Conservation (phyloP, 30 jellyfish, hydroid and myxozoan genomes). For the Aurelia sp. region DNA sequence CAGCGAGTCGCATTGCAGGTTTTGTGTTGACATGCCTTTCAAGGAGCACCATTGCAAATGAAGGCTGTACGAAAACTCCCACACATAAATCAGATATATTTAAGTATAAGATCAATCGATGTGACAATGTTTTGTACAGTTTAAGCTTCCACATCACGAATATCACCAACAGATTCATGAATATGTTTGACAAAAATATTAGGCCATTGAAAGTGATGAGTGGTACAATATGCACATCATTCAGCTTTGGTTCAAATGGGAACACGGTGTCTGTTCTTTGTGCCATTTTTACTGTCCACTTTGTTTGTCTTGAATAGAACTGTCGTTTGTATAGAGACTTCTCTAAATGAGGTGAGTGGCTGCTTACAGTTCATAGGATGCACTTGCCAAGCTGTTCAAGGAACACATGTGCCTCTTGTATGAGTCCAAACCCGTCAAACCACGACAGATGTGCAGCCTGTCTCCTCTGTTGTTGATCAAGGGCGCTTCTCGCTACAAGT, state of each 20-base stretch:
- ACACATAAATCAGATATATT: neutral
- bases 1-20: neutral
- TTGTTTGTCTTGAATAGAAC: too few species aligned
- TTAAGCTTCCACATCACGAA: neutral
- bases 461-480: too few species aligned
- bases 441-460: too few species aligned
- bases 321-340: too few species aligned
- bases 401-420: too few species aligned
- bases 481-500: too few species aligned
- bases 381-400: too few species aligned
- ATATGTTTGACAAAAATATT: neutral
- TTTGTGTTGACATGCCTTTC: neutral
- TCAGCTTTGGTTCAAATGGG: constrained; percentile 1
- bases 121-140: constrained; percentile 5
- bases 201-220: neutral
- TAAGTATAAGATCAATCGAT: neutral
- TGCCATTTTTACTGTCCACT: neutral
- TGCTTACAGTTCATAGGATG: too few species aligned
- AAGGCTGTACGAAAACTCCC: constrained; percentile 3
- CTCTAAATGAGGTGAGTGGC: too few species aligned
- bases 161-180: neutral
- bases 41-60: neutral
- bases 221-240: neutral
- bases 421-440: too few species aligned
- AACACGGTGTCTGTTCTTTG: neutral